Base-by-base conservation (phyloP, 2,888 invertebrate genomes). In the Dorcus hopei region DNA sequence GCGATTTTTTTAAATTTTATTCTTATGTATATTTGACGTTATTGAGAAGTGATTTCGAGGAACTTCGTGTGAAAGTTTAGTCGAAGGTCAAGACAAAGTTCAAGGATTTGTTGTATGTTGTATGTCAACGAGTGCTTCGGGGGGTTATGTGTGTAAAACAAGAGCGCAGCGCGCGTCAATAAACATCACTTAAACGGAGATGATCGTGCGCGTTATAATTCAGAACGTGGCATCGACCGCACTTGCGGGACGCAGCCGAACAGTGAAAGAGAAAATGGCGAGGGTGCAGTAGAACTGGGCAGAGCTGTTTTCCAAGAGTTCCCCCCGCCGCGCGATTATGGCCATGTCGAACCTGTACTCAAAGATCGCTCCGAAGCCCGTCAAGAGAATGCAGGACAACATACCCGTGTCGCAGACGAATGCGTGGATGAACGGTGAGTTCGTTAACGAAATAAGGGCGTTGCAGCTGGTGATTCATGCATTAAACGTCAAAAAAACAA, bases 371-470 rank as follows among this genome's bases (percentile, higher is more conserved):
- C 83, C 86, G 67, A 90, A 89, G 79, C 88, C 89, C 64, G 82
- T 85, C 62, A 91, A 90, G 81, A 86, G 90, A 72, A 85, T 87
- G 77, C 88, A 88, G 74, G 90, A 90, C 75, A 85, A 84, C 74
- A 87, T 91, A 83, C 85, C 89, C 64, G 88, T 91, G 70, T 86
- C 89, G 54, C 91, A 92, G 81, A 89, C 90, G 43, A 90, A 89
- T 78, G 86, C 90, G 72, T 93, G 92, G 92, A 89, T 91, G 83
- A 91, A 91, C 79, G 92, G 92, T 92, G 83, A 88, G 87, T 33
- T 7, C 26, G 26, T 33, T 33, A 3, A 33, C 26, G 3, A 33
- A 33, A 33, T 33, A 33, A 26, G 26, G 26, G 26, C 26, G 26
- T 33, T 33, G 26, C 26, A 33, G 26, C 26, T 33, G 26, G 6